These are phyloP conservation scores for Drosophila bocqueti DNA, from an alignment of 1,140 invertebrate genomes.

Conservation along the genomic window DNA sequence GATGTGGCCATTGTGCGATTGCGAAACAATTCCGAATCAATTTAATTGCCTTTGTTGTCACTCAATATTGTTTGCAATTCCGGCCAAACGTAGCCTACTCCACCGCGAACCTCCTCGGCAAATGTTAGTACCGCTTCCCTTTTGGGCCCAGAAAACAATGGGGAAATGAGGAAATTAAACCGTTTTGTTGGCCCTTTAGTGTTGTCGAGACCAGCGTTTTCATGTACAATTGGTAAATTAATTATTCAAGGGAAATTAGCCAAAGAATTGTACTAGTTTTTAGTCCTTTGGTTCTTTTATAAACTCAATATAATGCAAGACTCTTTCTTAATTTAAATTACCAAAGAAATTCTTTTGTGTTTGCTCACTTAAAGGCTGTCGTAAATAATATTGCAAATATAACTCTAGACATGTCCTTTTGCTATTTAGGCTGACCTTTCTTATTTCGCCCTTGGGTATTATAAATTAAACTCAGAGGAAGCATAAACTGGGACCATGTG, in stretches of 20 bases:
- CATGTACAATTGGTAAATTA: slow-evolving; percentile 28
- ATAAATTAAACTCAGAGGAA: slow-evolving; percentile 28
- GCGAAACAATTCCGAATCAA: slow-evolving; percentile 63
- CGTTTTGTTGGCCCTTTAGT: slow-evolving; percentile 21
- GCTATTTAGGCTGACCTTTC: slow-evolving; percentile 38
- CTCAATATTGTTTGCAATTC: slow-evolving; percentile 54
- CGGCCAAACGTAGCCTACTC: slow-evolving; percentile 29
- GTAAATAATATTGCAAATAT: background rate
- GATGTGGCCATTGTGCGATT: slow-evolving; percentile 61
- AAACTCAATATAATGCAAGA: background rate
- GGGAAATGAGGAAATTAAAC: slow-evolving; percentile 30
- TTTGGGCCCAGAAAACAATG: slow-evolving; percentile 30
- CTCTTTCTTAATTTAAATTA: background rate
- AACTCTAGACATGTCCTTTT: slow-evolving; percentile 16
- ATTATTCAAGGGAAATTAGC: slow-evolving; percentile 31
- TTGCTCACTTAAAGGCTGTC: background rate
- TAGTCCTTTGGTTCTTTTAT: background rate
- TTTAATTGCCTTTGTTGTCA: slow-evolving; percentile 60
- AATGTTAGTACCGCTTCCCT: slow-evolving; percentile 24
- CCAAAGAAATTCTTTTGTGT: background rate
- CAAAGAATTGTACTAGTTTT: background rate
- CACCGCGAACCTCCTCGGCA: slow-evolving; percentile 10
- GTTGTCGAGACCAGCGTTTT: background rate
- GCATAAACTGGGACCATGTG: slow-evolving; percentile 30
- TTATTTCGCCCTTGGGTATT: slow-evolving; percentile 17